Evolutionary conservation across 1,140 invertebrate species (phyloP).

Genomic region (Brachionus asplanchnoidis): DNA sequence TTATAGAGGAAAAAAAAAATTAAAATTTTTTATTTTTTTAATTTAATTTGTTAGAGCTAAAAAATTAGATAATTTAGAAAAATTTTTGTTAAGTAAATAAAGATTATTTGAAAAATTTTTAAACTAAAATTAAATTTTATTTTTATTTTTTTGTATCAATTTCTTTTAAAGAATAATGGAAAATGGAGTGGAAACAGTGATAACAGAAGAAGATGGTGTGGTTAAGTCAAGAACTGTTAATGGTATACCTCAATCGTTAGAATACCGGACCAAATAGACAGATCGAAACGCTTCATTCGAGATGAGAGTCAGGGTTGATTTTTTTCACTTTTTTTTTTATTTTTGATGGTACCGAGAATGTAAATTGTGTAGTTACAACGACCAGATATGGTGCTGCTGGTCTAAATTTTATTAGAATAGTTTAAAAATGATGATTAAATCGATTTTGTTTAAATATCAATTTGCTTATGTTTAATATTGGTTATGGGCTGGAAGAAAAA

Average conservation of each 20-base stretch:
- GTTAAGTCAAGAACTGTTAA: constrained; percentile 38
- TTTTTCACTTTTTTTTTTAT: background rate
- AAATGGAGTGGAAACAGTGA: constrained; percentile 39
- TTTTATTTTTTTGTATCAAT: background rate
- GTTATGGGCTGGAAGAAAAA: background rate
- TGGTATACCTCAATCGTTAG: constrained; percentile 21
- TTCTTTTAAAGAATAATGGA: constrained; percentile 26
- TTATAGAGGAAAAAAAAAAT: no score
- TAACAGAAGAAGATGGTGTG: constrained; percentile 31
- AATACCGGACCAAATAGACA: constrained; percentile 19
- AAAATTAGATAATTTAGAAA: no score
- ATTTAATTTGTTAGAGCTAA: no score
- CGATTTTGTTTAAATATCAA: background rate
- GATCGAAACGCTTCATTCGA: background rate
- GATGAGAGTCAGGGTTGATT: background rate
- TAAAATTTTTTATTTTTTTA: no score
- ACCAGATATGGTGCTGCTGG: background rate
- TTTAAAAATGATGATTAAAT: background rate
- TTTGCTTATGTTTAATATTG: background rate
- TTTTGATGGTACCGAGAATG: background rate
- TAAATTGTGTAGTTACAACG: background rate
- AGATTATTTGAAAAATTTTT: no score
- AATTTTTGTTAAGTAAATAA: no score
- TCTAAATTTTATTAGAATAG: background rate
- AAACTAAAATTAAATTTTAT: no score